Base-by-base conservation (phyloP, 2,888 invertebrate genomes). In the Geophilus truncorum region DNA sequence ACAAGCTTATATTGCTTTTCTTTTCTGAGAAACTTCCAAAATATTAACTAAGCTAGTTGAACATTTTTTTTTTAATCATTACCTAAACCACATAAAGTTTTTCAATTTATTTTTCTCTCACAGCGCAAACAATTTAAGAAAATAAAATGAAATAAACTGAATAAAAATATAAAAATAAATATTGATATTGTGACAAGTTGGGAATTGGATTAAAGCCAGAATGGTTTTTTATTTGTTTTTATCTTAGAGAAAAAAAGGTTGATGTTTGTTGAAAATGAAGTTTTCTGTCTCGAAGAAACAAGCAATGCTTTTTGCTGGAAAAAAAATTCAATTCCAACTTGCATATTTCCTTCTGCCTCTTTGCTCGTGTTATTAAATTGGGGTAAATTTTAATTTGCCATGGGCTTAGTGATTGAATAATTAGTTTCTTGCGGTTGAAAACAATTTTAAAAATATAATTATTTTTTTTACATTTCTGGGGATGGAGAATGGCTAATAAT, bases 321-420 rank as follows among this genome's bases (percentile, higher is more conserved):
- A 21, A 21, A 3, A 62, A 70, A 10, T 10, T 25, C 70, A 12
- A n/a, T 25, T 25, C 7, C 28, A 70, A 70, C 70, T 28, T 23
- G n/a, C 70, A 70, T 28, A 7, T 12, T 70, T n/a, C 28, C 28
- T 28, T 25, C 70, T 25, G 10, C 25, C 28, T 28, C 28, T 28
- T 70, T 70, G 70, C 28, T 28, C 70, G 25, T 28, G 28, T 70
- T 70, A 70, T 70, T 70, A 25, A 70, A 70, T 28, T 70, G 70
- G n/a, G 70, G n/a, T n/a, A 70, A 70, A 70, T 70, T 70, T 70
- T 70, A 70, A 70, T 70, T 62, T 70, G 70, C 70, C 15, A 70
- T 25, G n/a, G 28, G 70, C 70, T 28, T 70, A 70, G 70, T 70
- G 70, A 70, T 70, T 70, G 70, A 70, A 28, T 70, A 70, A 70